These are phyloP conservation scores for Piscicola geometra DNA, from an alignment of 2,888 invertebrate genomes.

Conservation along the genomic window DNA sequence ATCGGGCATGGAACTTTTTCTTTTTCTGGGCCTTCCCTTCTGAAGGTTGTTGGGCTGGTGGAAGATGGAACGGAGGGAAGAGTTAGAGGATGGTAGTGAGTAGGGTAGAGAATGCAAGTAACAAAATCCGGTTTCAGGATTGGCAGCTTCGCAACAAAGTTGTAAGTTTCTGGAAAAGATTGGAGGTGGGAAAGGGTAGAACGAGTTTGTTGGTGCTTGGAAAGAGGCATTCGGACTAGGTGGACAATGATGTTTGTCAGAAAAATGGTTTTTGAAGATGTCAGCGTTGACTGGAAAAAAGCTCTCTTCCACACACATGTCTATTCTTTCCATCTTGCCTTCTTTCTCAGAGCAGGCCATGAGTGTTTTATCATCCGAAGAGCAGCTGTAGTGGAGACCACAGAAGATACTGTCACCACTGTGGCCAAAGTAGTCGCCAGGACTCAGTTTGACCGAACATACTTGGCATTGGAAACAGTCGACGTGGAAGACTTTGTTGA, in stretches of 20 bases:
- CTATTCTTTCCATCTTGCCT: background rate
- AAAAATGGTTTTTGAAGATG: background rate
- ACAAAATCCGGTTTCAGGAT: conserved; percentile 19
- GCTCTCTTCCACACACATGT: background rate
- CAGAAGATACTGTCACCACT: conserved; percentile 74
- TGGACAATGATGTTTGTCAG: background rate
- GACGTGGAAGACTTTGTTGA: conserved; percentile 77
- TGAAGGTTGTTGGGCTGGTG: conserved; percentile 29
- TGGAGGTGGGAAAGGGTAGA: background rate
- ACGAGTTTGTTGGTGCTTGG: background rate
- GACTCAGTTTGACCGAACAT: conserved; percentile 74
- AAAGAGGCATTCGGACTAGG: background rate
- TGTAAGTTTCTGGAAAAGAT: background rate
- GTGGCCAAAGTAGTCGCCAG: conserved; percentile 80
- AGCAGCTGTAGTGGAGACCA: conserved; percentile 44
- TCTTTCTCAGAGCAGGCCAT: background rate
- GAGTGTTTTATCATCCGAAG: too few relatives aligned
- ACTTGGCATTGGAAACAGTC: conserved; percentile 82
- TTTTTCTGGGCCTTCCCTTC: conserved; percentile 41
- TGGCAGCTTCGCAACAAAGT: conserved; percentile 14
- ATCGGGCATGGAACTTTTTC: conserved; percentile 34
- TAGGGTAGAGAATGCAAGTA: conserved; percentile 27
- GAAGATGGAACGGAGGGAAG: conserved; percentile 5
- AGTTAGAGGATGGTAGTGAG: background rate
- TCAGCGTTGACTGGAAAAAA: background rate